Evolutionary conservation across 1,140 invertebrate genomes (phyloP).

Genomic region (Teleopsis dalmanni): DNA sequence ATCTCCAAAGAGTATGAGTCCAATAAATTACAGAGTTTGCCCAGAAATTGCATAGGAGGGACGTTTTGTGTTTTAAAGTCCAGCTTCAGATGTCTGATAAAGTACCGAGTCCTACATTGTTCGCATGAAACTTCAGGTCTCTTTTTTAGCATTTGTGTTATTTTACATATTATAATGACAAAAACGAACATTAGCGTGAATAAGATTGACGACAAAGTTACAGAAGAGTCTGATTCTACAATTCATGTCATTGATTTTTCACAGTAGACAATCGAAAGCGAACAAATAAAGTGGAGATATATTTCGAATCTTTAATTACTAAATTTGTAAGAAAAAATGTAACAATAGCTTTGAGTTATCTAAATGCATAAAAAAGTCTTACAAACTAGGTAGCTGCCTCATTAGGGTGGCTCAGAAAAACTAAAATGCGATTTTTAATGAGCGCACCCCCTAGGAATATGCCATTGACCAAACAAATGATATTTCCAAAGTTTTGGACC

Average conservation of each 20-base stretch:
- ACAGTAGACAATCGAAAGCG: not conserved
- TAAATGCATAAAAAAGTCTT: no score
- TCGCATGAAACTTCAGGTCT: not conserved
- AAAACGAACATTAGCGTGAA: not conserved
- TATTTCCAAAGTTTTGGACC: no score
- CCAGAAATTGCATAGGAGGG: not conserved
- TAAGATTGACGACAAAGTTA: not conserved
- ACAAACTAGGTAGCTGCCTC: no score
- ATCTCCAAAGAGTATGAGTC: not conserved
- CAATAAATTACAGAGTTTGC: not conserved
- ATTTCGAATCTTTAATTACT: not conserved
- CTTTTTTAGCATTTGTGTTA: not conserved
- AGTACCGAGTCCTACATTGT: not conserved
- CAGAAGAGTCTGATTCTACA: not conserved
- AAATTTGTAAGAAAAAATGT: no score
- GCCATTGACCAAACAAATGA: no score
- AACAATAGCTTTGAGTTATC: no score
- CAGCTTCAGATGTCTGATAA: not conserved
- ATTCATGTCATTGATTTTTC: not conserved
- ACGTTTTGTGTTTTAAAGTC: not conserved
- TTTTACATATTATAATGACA: not conserved
- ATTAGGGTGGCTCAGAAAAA: no score
- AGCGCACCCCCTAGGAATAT: no score
- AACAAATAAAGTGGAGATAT: not conserved
- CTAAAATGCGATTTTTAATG: no score